A percentile compares a stretch with the other conserved stretches of the same genome.
Evolutionary conservation across 2,888 invertebrate species (phyloP).

Genomic region (Leptinotarsa peninsularis): DNA sequence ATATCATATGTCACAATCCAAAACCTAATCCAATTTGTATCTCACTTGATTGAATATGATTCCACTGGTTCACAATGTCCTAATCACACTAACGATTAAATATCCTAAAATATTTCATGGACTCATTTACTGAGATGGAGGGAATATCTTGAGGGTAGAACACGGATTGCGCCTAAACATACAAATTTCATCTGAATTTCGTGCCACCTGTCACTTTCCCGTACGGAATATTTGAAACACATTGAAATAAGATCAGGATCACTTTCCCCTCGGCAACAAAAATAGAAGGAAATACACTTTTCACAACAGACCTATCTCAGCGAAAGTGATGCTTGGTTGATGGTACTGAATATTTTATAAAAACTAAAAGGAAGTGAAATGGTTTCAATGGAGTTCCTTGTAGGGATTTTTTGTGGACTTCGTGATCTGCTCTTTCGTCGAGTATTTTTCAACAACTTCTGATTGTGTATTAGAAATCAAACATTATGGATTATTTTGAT

Average conservation of each 20-base stretch:
- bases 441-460: neutral
- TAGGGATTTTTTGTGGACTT: neutral
- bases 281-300: neutral
- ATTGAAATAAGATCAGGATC: neutral
- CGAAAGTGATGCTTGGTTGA: neutral
- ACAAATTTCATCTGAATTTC: constrained; percentile 19
- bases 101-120: too few relatives aligned
- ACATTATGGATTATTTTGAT: too few relatives aligned
- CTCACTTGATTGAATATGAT: too few relatives aligned
- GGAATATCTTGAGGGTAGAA: neutral
- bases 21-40: too few relatives aligned
- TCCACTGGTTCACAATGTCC: too few relatives aligned
- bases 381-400: neutral
- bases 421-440: neutral
- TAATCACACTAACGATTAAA: too few relatives aligned
- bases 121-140: too few relatives aligned
- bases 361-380: neutral
- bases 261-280: neutral
- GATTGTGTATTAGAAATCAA: too few relatives aligned
- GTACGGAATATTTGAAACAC: neutral
- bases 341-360: constrained; percentile 4
- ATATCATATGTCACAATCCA: too few relatives aligned
- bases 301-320: neutral
- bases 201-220: neutral
- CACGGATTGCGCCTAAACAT: constrained; percentile 15